phyloP scores from a whole-genome alignment of 2,797 vertebrate species.

The Adelosebastes latens region DNA sequence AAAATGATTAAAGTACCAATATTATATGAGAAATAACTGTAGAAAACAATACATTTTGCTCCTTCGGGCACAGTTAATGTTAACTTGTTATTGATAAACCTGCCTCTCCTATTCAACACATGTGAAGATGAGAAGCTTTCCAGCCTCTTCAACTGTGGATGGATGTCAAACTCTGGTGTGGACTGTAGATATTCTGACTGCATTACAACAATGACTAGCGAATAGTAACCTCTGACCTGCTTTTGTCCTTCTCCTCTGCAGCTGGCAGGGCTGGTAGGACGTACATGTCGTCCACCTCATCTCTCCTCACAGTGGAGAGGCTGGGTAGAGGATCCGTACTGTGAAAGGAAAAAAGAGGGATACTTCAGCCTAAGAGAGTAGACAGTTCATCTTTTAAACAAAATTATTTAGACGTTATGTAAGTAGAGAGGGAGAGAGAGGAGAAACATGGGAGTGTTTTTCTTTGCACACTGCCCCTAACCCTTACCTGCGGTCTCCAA shows the following conservation, averaged over 20 bases:
- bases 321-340: conserved; percentile 89
- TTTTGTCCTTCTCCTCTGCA: conserved; percentile 82
- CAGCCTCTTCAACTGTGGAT: not conserved
- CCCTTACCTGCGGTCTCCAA: conserved; percentile 80
- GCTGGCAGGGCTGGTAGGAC: conserved; percentile 87
- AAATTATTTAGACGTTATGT: not conserved
- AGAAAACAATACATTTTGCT: not conserved
- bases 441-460: not conserved
- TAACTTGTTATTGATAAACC: not conserved
- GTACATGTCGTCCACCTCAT: conserved; percentile 91
- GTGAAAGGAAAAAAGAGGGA: not conserved
- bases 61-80: not conserved
- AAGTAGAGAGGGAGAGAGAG: not conserved
- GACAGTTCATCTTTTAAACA: not conserved
- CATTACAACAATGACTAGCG: not conserved
- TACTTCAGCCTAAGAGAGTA: not conserved
- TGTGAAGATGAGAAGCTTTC: not conserved
- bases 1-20: not conserved
- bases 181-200: not conserved
- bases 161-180: not conserved
- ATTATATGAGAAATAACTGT: not conserved
- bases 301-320: conserved; percentile 87
- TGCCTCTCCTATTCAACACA: not conserved
- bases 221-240: conserved; percentile 80
- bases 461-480: not conserved